Conservation (phyloP, 2,797 vertebrate genomes). For the Pseudochaenichthys georgianus region DNA sequence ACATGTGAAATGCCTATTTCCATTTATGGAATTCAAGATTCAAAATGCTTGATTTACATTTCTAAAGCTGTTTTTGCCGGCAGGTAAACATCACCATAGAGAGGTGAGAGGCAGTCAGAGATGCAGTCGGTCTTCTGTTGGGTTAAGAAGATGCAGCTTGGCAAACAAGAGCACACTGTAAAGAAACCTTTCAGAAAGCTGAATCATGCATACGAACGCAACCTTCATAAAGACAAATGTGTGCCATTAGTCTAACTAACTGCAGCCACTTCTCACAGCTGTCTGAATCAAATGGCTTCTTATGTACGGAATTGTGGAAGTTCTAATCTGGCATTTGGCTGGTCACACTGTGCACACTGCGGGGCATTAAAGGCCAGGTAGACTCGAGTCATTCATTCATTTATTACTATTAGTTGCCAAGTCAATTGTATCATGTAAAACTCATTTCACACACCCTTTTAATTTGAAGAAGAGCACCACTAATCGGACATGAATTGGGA, state of each 20-base stretch:
- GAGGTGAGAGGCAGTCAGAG: slow-evolving; percentile 13
- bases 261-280: slow-evolving; percentile 47
- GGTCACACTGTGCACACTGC: slow-evolving; percentile 13
- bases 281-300: slow-evolving; percentile 33
- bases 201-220: background rate
- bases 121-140: background rate
- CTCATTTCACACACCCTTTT: too few relatives aligned
- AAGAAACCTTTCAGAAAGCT: slow-evolving; percentile 30
- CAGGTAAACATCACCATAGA: slow-evolving; percentile 17
- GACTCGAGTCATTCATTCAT: slow-evolving; percentile 7
- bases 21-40: slow-evolving; percentile 3
- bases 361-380: background rate
- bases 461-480: too few relatives aligned
- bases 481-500: too few relatives aligned
- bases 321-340: slow-evolving; percentile 49
- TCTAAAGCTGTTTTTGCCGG: background rate
- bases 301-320: slow-evolving; percentile 7
- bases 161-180: slow-evolving; percentile 16
- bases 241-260: slow-evolving; percentile 59
- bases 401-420: too few relatives aligned
- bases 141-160: slow-evolving; percentile 17
- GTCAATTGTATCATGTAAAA: too few relatives aligned
- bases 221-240: slow-evolving; percentile 60
- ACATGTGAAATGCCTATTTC: slow-evolving; percentile 6
- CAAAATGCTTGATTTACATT: slow-evolving; percentile 1